Conservation (phyloP, 2,888 invertebrate species). For the Aspidiotus destructor region DNA sequence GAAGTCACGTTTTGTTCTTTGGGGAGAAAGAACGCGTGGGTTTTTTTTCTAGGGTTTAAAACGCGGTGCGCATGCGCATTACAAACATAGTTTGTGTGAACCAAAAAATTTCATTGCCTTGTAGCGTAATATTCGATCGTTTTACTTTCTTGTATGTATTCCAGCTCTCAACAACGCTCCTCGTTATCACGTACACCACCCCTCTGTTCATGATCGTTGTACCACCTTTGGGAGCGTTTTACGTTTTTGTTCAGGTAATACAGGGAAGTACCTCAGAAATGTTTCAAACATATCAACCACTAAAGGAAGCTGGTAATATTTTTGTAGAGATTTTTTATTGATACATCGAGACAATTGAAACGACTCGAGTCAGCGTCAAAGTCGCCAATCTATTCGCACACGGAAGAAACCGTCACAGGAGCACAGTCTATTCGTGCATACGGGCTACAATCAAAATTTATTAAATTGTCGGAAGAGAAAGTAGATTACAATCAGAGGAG, state of each 20-base stretch:
- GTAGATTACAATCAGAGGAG: constrained; percentile 90
- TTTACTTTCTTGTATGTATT: constrained; percentile 38
- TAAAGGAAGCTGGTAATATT: not conserved
- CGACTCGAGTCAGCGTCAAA: constrained; percentile 85
- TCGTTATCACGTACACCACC: constrained; percentile 78
- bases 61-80: too few species aligned
- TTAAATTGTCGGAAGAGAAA: constrained; percentile 73
- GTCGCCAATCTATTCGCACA: constrained; percentile 95
- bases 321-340: constrained; percentile 80
- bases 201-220: constrained; percentile 70
- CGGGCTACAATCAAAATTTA: constrained; percentile 68
- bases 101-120: too few species aligned
- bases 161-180: constrained; percentile 73
- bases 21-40: too few species aligned
- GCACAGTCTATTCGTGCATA: constrained; percentile 80
- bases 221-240: constrained; percentile 66
- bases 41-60: too few species aligned
- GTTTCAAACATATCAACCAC: too few species aligned
- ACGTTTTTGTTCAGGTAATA: constrained; percentile 62
- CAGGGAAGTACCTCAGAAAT: too few species aligned
- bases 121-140: too few species aligned
- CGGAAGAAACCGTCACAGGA: constrained; percentile 74
- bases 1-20: too few species aligned
- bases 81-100: too few species aligned
- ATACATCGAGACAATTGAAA: constrained; percentile 86